Base-by-base conservation (phyloP, 1,140 invertebrate genomes). In the Teleopsis dalmanni region DNA sequence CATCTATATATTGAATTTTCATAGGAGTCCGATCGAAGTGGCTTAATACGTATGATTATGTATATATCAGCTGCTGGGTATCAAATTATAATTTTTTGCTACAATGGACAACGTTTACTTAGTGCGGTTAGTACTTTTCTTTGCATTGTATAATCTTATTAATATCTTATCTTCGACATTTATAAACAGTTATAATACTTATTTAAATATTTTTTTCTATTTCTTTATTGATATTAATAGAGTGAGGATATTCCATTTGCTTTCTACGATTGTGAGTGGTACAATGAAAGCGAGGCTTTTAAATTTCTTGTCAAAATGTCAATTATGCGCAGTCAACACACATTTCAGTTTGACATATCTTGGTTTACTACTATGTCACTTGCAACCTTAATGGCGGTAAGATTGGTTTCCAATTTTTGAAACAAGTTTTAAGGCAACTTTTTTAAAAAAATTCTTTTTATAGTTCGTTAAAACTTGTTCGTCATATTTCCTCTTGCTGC, bases 21-120 rank as follows among this genome's bases (percentile, higher is more conserved):
- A 3, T n/a, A 50, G 48, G 48, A 50, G 25, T 45, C 41, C 13
- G 27, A 44, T 16, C 22, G 27, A 38, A 38, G 16, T 10, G 45
- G 27, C 4, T 22, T 51, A 16, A 33, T 67, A 13, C 55, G 62
- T 21, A 67, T 67, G 64, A 46, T 62, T 22, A 55, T 67, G 55
- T 67, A 60, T 42, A 44, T 67, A 14, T 23, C 52, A 9, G 59
- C 64, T 6, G 40, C 51, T 3, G 59, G 61, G 44, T 62, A 59
- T 48, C 56, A 67, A 55, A 57, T 67, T 42, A 54, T 59, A 29
- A 57, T 67, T 34, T 67, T 62, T 46, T 67, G 64, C 45, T 67
- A 57, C 37, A 67, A 67, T 43, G 62, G 61, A 6, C 64, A 67
- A 46, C 42, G 48, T 36, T 59, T 67, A 23, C 47, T 50, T 2